A percentile compares a stretch with the other conserved stretches of the same genome.
These are phyloP conservation scores for Drosophila diplacantha DNA, from an alignment of 2,888 invertebrate species.

Conservation along the genomic window DNA sequence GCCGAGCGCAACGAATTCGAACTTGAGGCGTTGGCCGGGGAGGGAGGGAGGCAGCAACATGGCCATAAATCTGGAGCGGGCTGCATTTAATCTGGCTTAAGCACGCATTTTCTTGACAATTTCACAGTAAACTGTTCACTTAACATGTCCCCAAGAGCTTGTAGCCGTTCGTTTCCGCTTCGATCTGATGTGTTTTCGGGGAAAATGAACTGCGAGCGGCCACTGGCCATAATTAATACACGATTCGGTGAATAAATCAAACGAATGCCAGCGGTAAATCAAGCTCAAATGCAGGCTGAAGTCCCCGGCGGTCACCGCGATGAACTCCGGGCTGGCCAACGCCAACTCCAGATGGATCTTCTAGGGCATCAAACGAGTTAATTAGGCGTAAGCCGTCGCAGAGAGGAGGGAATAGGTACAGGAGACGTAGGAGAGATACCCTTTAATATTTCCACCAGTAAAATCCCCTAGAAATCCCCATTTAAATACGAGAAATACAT, in stretches of 20 bases:
- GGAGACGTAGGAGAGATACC: neutral
- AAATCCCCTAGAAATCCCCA: neutral
- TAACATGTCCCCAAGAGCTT: slow-evolving; percentile 38
- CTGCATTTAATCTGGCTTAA: slow-evolving; percentile 71
- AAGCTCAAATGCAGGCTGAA: slow-evolving; percentile 40
- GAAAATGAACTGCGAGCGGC: slow-evolving; percentile 47
- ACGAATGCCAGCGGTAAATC: slow-evolving; percentile 62
- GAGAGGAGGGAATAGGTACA: neutral
- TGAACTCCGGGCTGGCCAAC: neutral
- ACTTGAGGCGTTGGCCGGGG: neutral
- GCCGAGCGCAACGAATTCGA: slow-evolving; percentile 51
- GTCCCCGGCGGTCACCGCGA: neutral
- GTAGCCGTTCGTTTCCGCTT: slow-evolving; percentile 5
- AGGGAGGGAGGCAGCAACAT: neutral
- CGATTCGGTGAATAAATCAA: slow-evolving; percentile 63
- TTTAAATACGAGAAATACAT: slow-evolving; percentile 7
- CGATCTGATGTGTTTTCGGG: slow-evolving; percentile 6
- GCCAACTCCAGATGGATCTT: slow-evolving; percentile 3
- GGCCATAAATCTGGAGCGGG: slow-evolving; percentile 57
- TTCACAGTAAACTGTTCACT: slow-evolving; percentile 63
- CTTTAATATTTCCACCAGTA: neutral
- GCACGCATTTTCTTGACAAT: slow-evolving; percentile 72
- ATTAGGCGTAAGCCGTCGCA: slow-evolving; percentile 54
- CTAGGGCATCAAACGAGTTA: slow-evolving; percentile 64
- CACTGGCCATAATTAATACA: slow-evolving; percentile 64